phyloP scores from a whole-genome alignment of 2,888 invertebrate species.

The Plagodis dolabraria region DNA sequence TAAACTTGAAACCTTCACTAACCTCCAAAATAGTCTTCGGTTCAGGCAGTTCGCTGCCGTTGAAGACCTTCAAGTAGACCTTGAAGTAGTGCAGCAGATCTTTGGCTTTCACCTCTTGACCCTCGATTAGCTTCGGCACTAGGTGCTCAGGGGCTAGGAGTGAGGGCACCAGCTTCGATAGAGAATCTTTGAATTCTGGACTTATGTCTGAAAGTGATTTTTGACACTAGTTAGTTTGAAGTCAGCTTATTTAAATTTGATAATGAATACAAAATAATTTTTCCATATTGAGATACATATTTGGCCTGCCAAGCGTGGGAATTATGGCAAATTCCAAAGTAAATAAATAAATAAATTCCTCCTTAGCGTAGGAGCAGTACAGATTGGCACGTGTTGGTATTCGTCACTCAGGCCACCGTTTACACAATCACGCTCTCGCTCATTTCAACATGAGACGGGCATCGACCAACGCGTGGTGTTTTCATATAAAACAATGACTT shows the following conservation, averaged over 20 bases:
- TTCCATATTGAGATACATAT: too few species aligned
- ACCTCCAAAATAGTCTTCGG: constrained; percentile 99
- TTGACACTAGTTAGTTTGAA: not conserved
- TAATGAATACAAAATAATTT: too few species aligned
- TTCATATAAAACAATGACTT: too few species aligned
- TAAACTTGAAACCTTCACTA: constrained; percentile 46
- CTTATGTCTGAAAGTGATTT: constrained; percentile 91
- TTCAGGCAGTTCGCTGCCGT: constrained; percentile 98
- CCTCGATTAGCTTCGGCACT: constrained; percentile 97
- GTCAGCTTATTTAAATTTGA: not conserved
- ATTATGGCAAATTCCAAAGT: too few species aligned
- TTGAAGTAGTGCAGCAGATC: constrained; percentile 98
- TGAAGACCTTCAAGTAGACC: constrained; percentile 98
- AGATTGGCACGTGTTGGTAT: too few species aligned
- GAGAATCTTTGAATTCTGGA: constrained; percentile 93
- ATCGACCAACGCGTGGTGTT: too few species aligned
- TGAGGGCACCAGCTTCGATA: constrained; percentile 93
- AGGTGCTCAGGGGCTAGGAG: constrained; percentile 94
- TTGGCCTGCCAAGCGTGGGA: too few species aligned
- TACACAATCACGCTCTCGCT: too few species aligned
- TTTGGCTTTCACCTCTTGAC: constrained; percentile 94
- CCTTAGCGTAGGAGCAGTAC: too few species aligned
- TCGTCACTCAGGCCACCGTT: too few species aligned
- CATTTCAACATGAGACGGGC: too few species aligned
- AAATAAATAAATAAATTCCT: too few species aligned